phyloP scores from a whole-genome alignment of 2,888 invertebrate species.

The Campoletis raptor region DNA sequence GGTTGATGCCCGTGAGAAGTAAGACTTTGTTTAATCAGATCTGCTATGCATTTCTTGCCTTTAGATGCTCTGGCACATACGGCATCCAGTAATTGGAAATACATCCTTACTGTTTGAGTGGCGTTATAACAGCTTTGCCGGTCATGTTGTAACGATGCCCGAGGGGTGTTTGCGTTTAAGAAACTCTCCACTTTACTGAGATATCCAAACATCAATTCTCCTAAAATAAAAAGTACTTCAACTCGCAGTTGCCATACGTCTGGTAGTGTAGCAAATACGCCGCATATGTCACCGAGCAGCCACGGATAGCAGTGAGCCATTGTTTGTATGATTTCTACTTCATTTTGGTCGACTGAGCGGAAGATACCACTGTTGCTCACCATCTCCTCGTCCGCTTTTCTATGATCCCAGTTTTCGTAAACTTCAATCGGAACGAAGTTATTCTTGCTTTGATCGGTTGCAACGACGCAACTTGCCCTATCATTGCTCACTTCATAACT shows the following conservation, averaged over 20 bases:
- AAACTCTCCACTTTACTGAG: not conserved
- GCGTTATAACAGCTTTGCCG: not conserved
- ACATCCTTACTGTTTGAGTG: not conserved
- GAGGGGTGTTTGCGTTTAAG: not conserved
- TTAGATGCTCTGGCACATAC: constrained; percentile 1
- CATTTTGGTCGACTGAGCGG: not conserved
- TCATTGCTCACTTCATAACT: not conserved
- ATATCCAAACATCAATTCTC: constrained; percentile 12
- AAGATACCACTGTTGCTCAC: not conserved
- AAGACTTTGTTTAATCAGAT: constrained; percentile 1
- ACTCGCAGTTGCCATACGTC: constrained; percentile 4
- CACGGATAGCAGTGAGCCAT: constrained; percentile 8
- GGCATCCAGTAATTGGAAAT: not conserved
- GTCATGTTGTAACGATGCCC: not conserved
- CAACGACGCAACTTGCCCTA: not conserved
- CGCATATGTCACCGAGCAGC: constrained; percentile 13
- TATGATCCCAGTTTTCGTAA: not conserved
- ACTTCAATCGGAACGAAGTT: not conserved
- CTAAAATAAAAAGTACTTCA: not conserved
- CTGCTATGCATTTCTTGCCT: constrained; percentile 7
- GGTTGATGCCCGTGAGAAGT: not conserved
- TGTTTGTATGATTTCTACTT: constrained; percentile 2
- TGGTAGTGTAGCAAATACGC: not conserved
- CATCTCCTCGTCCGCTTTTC: not conserved
- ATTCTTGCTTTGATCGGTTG: not conserved